Evolutionary conservation across 53 echinoderm and acorn worm genomes (phyloP).

Genomic region (Echinometra lucunter): DNA sequence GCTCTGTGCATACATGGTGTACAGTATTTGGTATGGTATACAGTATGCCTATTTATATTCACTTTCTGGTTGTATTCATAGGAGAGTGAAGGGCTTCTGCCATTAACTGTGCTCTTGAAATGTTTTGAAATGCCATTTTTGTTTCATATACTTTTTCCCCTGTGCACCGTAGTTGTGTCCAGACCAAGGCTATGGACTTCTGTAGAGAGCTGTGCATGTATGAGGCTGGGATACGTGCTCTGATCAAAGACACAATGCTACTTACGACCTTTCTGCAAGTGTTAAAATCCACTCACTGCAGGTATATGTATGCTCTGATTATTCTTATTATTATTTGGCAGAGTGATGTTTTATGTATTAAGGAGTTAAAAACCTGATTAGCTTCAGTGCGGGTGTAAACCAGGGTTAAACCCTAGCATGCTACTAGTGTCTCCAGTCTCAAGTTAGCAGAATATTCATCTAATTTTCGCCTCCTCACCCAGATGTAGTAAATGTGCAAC

Average conservation of each 20-base stretch:
- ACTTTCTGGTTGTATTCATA: too few species aligned
- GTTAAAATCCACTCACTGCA: constrained; percentile 53
- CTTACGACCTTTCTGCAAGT: constrained; percentile 35
- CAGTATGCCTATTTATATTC: too few species aligned
- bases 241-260: constrained; percentile 49
- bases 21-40: too few species aligned
- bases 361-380: too few species aligned
- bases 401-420: not conserved
- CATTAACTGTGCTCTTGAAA: too few species aligned
- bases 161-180: not conserved
- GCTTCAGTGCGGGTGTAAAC: too few species aligned
- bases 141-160: not conserved
- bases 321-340: not conserved
- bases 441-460: not conserved
- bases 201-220: constrained; percentile 43
- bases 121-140: not conserved
- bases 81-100: too few species aligned
- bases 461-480: not conserved
- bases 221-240: constrained; percentile 17
- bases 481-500: not conserved
- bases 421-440: not conserved
- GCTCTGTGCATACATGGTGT: too few species aligned
- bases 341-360: too few species aligned
- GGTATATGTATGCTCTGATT: constrained; percentile 7
- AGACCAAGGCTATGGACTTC: constrained; percentile 46